Evolutionary conservation across 2,113 vertebrate genomes (phyloP).

Genomic region (Marmota flaviventris): DNA sequence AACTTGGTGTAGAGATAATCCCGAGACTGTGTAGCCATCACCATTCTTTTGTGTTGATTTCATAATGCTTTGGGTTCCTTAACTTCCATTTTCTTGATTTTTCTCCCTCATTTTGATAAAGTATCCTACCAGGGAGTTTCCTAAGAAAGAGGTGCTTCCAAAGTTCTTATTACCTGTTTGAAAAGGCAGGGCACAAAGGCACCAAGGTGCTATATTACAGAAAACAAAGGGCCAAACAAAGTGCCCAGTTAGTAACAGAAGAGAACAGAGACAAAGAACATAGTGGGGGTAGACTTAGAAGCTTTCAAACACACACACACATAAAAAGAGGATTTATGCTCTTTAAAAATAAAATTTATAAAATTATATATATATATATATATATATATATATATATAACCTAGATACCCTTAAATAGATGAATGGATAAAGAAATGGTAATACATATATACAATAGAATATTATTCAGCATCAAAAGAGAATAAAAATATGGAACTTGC

Average conservation of each 20-base stretch:
- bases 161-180: not conserved
- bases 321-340: not conserved
- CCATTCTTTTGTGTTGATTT: not conserved
- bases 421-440: too few relatives aligned
- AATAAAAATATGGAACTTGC: too few relatives aligned
- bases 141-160: not conserved
- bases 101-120: not conserved
- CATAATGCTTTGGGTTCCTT: not conserved
- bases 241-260: not conserved
- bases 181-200: not conserved
- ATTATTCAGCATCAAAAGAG: too few relatives aligned
- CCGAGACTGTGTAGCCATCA: too few relatives aligned
- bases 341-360: not conserved
- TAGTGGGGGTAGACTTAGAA: not conserved
- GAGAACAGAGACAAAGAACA: not conserved
- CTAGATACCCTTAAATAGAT: too few relatives aligned
- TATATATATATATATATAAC: too few relatives aligned
- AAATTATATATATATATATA: too few relatives aligned
- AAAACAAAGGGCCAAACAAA: not conserved
- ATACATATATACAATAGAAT: too few relatives aligned
- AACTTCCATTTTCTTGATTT: not conserved
- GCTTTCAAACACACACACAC: not conserved
- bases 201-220: not conserved
- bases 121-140: not conserved
- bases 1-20: not conserved